phyloP scores from a whole-genome alignment of 2,888 invertebrate species.

The Agrochola litura region DNA sequence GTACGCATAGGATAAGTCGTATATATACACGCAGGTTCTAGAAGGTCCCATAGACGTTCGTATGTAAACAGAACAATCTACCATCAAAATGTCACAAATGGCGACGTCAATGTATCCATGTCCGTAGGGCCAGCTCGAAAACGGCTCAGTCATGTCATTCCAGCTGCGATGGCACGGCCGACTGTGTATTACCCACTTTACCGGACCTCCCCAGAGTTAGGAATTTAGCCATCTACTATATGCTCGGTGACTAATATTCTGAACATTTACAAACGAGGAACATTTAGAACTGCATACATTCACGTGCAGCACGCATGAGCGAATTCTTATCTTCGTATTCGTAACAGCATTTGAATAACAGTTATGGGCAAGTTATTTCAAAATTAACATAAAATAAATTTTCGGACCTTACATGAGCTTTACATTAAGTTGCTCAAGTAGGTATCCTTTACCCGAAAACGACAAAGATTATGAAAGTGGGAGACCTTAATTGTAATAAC shows the following conservation, averaged over 20 bases:
- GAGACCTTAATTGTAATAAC: conserved; percentile 48
- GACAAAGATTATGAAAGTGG: conserved; percentile 54
- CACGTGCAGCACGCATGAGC: conserved; percentile 58
- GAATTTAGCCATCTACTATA: conserved; percentile 57
- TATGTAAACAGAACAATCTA: conserved; percentile 86
- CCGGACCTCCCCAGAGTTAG: conserved; percentile 69
- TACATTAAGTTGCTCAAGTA: conserved; percentile 33
- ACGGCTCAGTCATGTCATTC: conserved; percentile 79
- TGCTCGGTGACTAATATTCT: conserved; percentile 50
- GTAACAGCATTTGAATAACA: conserved; percentile 57
- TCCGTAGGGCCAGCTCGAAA: conserved; percentile 73
- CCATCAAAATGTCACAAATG: conserved; percentile 85
- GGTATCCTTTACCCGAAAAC: conserved; percentile 38
- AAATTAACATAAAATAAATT: conserved; percentile 50
- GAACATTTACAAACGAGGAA: conserved; percentile 46
- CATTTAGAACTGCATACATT: conserved; percentile 61
- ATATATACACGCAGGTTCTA: conserved; percentile 77
- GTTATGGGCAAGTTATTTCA: conserved; percentile 54
- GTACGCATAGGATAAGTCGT: conserved; percentile 80
- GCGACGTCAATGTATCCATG: conserved; percentile 78
- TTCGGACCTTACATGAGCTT: conserved; percentile 36
- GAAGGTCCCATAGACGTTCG: conserved; percentile 72
- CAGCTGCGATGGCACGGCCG: conserved; percentile 70
- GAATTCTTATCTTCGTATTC: conserved; percentile 60
- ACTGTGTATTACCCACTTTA: conserved; percentile 74